These are phyloP conservation scores for Cerceris rybyensis DNA, from an alignment of 2,888 invertebrate species.

Conservation along the genomic window DNA sequence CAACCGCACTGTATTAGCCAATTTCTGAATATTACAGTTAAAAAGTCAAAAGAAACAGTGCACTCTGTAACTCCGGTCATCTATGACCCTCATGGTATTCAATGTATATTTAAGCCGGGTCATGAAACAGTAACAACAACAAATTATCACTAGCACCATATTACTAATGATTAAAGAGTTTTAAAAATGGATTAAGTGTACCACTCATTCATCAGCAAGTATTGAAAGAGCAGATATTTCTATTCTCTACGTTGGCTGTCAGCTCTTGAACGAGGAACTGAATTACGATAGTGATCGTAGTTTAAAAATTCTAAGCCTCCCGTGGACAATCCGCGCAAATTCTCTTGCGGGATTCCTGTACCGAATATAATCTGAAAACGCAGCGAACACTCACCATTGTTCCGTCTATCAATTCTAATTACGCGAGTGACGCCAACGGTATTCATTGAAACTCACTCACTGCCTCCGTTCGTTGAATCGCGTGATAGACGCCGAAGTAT, in stretches of 20 bases:
- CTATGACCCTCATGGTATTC: too few relatives aligned
- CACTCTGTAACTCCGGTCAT: too few relatives aligned
- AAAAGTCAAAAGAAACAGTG: too few relatives aligned
- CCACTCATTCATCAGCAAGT: conserved; percentile 12
- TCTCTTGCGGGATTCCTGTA: conserved; percentile 22
- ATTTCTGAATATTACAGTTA: too few relatives aligned
- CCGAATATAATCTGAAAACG: conserved; percentile 33
- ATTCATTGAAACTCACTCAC: conserved; percentile 48
- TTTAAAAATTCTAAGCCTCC: conserved; percentile 64
- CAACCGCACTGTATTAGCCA: too few relatives aligned
- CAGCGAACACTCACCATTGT: conserved; percentile 59
- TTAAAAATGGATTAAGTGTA: too few relatives aligned
- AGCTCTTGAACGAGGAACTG: conserved; percentile 44
- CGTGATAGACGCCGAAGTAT: conserved; percentile 37
- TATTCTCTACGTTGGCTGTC: conserved; percentile 19
- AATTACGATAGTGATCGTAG: conserved; percentile 51
- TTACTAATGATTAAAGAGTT: too few relatives aligned
- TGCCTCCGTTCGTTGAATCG: conserved; percentile 42
- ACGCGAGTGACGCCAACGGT: conserved; percentile 49
- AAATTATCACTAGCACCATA: too few relatives aligned
- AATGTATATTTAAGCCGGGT: too few relatives aligned
- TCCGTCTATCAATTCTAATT: conserved; percentile 69
- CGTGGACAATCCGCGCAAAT: conserved; percentile 56
- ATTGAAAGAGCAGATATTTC: conserved; percentile 27
- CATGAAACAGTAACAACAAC: too few relatives aligned